phyloP scores from a whole-genome alignment of 2,888 invertebrate species.

The Dynastes maya region DNA sequence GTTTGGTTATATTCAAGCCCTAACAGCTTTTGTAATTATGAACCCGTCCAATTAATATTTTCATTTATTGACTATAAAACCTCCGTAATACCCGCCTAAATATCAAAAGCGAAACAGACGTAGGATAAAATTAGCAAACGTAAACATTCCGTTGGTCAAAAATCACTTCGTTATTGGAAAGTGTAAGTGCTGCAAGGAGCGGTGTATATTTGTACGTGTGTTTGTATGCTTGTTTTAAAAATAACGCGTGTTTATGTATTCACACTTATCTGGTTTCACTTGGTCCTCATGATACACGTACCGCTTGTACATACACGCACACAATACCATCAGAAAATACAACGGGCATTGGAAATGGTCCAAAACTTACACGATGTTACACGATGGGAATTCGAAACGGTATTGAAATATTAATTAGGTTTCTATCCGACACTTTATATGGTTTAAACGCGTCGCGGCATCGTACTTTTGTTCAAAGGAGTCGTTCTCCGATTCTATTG shows the following conservation, averaged over 20 bases:
- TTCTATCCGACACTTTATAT: background rate
- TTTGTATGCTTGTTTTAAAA: background rate
- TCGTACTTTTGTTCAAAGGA: background rate
- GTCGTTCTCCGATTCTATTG: conserved; percentile 2
- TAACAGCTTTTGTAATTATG: no score
- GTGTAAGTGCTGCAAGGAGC: background rate
- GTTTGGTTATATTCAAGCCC: no score
- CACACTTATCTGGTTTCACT: conserved; percentile 2
- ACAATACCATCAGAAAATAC: background rate
- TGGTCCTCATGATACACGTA: background rate
- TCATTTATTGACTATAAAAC: conserved; percentile 7
- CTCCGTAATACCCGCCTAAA: background rate
- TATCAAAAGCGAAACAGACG: background rate
- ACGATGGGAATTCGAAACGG: conserved; percentile 1
- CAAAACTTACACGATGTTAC: background rate
- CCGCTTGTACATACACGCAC: background rate
- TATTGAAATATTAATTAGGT: conserved; percentile 9
- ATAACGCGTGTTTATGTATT: conserved; percentile 3
- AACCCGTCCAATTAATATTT: background rate
- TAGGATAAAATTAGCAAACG: background rate
- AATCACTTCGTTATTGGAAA: background rate
- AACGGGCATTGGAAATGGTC: background rate
- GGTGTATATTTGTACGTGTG: background rate
- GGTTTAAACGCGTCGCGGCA: background rate
- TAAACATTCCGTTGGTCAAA: conserved; percentile 15